These are phyloP conservation scores for Dugesia japonica DNA, from an alignment of 2,888 invertebrate genomes.

Conservation along the genomic window DNA sequence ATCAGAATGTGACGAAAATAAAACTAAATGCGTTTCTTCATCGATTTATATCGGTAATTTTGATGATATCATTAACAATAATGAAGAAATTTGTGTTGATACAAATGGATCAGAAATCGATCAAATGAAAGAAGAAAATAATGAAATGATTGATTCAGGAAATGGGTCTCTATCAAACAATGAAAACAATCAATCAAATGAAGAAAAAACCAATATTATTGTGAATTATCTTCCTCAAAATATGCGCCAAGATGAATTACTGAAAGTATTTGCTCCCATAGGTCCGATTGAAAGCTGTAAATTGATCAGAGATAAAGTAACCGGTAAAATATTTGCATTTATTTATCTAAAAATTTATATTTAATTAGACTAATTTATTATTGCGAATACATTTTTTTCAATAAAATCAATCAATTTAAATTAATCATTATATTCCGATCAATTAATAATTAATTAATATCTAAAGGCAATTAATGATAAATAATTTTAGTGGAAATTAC, in stretches of 20 bases:
- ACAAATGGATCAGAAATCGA: background rate
- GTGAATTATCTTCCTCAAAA: conserved; percentile 98
- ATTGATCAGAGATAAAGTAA: conserved; percentile 90
- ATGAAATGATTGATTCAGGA: background rate
- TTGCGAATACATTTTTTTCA: too few species aligned
- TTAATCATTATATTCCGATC: too few species aligned
- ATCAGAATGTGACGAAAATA: background rate
- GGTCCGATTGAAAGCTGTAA: conserved; percentile 98
- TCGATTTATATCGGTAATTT: background rate
- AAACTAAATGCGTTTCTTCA: background rate
- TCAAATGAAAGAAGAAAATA: background rate
- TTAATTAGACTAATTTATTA: too few species aligned
- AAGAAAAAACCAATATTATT: conserved; percentile 92
- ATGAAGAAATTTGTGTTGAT: conserved; percentile 14
- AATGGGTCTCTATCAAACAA: background rate
- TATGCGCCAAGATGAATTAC: conserved; percentile 97
- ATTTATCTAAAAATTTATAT: too few species aligned
- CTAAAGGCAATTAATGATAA: too few species aligned
- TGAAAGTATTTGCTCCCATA: conserved; percentile 87
- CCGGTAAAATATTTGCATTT: too few species aligned
- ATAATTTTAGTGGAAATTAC: too few species aligned
- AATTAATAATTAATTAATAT: too few species aligned
- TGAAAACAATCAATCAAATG: conserved; percentile 45
- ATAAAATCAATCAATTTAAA: too few species aligned
- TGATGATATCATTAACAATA: conserved; percentile 5